Conservation (phyloP, 2,888 invertebrate species). For the Erpobdella octoculata region DNA sequence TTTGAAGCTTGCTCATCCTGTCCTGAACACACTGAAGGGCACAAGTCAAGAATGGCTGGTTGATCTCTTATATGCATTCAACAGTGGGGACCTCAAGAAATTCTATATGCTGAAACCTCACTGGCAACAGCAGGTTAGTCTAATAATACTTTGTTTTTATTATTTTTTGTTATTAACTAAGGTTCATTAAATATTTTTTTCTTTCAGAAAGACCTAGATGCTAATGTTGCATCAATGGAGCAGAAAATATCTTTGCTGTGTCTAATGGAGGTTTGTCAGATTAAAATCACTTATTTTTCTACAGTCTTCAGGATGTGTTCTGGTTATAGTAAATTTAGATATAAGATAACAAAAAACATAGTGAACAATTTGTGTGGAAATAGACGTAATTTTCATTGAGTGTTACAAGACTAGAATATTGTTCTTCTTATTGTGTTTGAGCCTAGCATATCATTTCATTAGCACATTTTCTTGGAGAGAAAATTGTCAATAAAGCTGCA, state of each 20-base stretch:
- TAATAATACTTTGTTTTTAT: neutral
- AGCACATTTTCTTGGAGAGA: too few species aligned
- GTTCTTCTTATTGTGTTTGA: too few species aligned
- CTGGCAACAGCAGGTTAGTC: conserved; percentile 62
- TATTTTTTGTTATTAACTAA: neutral
- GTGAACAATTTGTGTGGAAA: too few species aligned
- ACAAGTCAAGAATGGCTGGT: conserved; percentile 73
- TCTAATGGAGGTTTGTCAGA: conserved; percentile 76
- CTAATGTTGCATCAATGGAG: conserved; percentile 70
- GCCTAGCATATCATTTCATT: too few species aligned
- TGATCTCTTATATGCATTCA: conserved; percentile 63
- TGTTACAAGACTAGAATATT: too few species aligned
- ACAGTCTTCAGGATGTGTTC: too few species aligned
- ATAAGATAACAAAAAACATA: too few species aligned
- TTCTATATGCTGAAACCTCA: conserved; percentile 59
- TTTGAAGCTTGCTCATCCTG: conserved; percentile 78
- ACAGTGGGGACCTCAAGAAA: conserved; percentile 60
- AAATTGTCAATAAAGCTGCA: too few species aligned
- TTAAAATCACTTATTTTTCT: too few species aligned
- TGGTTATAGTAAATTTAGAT: too few species aligned
- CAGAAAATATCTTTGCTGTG: conserved; percentile 91
- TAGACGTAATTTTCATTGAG: too few species aligned
- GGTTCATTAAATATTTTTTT: neutral
- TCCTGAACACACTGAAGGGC: conserved; percentile 72
- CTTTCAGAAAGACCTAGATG: conserved; percentile 67